Evolutionary conservation across 1,140 invertebrate species (phyloP).

Genomic region (Heliconius himera): DNA sequence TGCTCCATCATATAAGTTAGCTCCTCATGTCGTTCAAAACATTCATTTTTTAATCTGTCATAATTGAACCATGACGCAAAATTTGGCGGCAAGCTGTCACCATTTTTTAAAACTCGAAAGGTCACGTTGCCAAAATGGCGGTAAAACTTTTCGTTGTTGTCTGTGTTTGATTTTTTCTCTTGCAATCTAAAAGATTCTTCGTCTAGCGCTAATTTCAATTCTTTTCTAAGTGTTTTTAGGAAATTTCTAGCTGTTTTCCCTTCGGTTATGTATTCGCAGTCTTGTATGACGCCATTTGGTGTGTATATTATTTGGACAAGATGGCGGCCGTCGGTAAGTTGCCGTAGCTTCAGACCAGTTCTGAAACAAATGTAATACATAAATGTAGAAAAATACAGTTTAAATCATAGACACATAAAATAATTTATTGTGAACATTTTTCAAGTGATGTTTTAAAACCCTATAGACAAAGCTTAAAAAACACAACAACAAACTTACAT

Average conservation of each 20-base stretch:
- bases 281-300: constrained; percentile 81
- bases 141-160: constrained; percentile 59
- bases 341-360: constrained; percentile 83
- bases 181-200: constrained; percentile 63
- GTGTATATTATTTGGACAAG: constrained; percentile 87
- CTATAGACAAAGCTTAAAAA: no score
- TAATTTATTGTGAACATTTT: no score
- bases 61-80: constrained; percentile 81
- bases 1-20: constrained; percentile 66
- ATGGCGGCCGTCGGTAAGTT: constrained; percentile 84
- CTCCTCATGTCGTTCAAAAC: constrained; percentile 75
- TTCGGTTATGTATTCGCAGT: constrained; percentile 85
- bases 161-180: constrained; percentile 46
- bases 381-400: neutral
- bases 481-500: no score
- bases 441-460: no score
- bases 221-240: constrained; percentile 80
- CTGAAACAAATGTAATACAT: constrained; percentile 65
- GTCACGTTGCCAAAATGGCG: constrained; percentile 75
- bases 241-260: constrained; percentile 81
- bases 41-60: constrained; percentile 78
- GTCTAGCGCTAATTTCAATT: constrained; percentile 78
- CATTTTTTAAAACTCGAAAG: constrained; percentile 64
- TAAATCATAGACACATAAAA: no score
- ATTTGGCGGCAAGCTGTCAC: constrained; percentile 67